Evolutionary conservation across 2,113 vertebrate species (phyloP).

Genomic region (Lasiurus borealis): DNA sequence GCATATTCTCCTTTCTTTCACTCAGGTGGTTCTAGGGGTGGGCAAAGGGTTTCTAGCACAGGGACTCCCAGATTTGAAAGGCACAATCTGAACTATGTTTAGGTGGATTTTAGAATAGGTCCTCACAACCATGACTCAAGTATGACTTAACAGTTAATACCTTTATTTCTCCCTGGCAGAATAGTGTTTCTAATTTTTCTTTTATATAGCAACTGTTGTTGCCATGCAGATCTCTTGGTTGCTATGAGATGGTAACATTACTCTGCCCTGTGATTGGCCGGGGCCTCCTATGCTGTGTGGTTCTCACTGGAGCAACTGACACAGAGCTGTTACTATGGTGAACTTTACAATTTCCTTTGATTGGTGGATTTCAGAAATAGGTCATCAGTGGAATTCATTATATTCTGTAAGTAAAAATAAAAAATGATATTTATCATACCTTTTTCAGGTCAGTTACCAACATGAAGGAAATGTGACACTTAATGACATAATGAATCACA

Average conservation of each 20-base stretch:
- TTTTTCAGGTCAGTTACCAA: background rate
- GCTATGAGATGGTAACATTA: constrained; percentile 74
- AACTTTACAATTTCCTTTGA: constrained; percentile 69
- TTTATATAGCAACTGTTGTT: constrained; percentile 74
- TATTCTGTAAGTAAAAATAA: constrained; percentile 58
- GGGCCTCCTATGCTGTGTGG: background rate
- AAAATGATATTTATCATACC: constrained; percentile 62
- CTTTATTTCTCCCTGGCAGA: constrained; percentile 71
- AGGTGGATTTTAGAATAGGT: constrained; percentile 53
- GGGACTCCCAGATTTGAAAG: background rate
- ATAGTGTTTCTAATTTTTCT: constrained; percentile 78
- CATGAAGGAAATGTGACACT: constrained; percentile 62
- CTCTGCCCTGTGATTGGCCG: constrained; percentile 54
- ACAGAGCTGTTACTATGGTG: constrained; percentile 74
- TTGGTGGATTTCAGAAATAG: constrained; percentile 76
- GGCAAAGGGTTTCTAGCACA: background rate
- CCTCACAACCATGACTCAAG: constrained; percentile 69
- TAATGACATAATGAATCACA: constrained; percentile 52
- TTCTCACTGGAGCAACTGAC: constrained; percentile 61
- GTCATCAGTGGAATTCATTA: constrained; percentile 73
- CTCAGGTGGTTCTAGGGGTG: constrained; percentile 4
- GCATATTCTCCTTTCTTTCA: background rate
- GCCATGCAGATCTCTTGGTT: constrained; percentile 78
- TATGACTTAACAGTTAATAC: constrained; percentile 81
- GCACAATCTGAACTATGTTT: constrained; percentile 51